Evolutionary conservation across 2,888 invertebrate species (phyloP).

Genomic region (Dexiosoma caninum): DNA sequence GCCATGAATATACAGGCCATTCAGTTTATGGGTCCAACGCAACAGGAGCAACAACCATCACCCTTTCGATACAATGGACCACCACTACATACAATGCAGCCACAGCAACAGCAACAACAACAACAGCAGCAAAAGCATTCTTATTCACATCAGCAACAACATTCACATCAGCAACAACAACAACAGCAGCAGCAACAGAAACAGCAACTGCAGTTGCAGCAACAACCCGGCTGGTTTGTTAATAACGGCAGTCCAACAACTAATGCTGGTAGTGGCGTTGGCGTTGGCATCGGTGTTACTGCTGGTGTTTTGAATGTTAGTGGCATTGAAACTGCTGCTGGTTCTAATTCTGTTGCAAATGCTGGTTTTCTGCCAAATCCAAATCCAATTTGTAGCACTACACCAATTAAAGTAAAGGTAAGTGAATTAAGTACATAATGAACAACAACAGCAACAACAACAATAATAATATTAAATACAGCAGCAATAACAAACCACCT

Average conservation of each 20-base stretch:
- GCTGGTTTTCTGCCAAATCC: constrained; percentile 62
- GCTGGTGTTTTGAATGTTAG: constrained; percentile 8
- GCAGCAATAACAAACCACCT: constrained; percentile 13
- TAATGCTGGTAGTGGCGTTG: background rate
- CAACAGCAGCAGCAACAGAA: constrained; percentile 32
- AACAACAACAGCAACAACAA: constrained; percentile 33
- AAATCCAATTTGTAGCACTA: constrained; percentile 61
- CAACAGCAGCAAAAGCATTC: no score
- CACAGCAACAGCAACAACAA: constrained; percentile 23
- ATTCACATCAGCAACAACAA: constrained; percentile 20
- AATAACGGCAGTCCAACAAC: constrained; percentile 30
- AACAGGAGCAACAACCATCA: constrained; percentile 44
- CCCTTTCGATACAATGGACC: constrained; percentile 57
- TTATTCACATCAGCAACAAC: constrained; percentile 34
- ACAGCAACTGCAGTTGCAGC: constrained; percentile 47
- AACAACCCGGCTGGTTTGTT: constrained; percentile 60
- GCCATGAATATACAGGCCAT: constrained; percentile 60
- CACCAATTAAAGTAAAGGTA: constrained; percentile 63
- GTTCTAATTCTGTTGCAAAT: constrained; percentile 42
- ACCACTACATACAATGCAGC: constrained; percentile 57
- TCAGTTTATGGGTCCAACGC: constrained; percentile 57
- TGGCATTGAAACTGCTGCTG: constrained; percentile 54
- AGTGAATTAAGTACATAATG: constrained; percentile 61
- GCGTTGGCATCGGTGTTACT: constrained; percentile 1
- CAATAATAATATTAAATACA: background rate